Percentiles rank a stretch among this genome's conserved stretches.
Conservation (phyloP, 2,797 vertebrate species). For the Linurgus olivaceus region DNA sequence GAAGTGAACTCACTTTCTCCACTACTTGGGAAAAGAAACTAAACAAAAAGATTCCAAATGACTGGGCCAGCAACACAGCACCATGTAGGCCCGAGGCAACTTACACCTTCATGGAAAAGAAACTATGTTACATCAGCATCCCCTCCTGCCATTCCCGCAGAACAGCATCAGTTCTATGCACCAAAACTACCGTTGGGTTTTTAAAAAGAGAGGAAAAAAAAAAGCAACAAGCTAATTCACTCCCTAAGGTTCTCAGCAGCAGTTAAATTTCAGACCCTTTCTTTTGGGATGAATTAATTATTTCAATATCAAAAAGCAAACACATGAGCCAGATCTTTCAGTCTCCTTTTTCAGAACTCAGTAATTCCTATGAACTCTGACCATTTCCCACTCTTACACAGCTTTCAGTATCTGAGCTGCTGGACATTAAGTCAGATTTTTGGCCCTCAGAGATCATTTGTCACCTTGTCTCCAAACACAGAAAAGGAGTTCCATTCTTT, state of each 20-base stretch:
- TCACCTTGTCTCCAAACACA: background rate
- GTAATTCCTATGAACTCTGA: background rate
- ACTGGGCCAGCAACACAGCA: background rate
- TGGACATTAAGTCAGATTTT: background rate
- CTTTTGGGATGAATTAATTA: background rate
- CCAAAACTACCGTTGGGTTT: background rate
- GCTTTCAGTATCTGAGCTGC: background rate
- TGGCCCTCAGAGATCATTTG: background rate
- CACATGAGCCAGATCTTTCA: background rate
- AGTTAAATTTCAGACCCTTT: background rate
- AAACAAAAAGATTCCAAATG: background rate
- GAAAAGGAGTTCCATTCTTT: background rate
- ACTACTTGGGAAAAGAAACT: background rate
- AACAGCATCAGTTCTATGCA: background rate
- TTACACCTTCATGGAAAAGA: background rate
- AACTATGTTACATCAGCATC: background rate
- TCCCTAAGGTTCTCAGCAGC: background rate
- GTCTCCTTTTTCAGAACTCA: background rate
- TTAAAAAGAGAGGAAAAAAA: background rate
- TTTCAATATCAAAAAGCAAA: background rate
- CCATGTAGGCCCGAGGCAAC: background rate
- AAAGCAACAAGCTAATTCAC: too few relatives aligned
- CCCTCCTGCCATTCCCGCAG: background rate
- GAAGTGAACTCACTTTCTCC: background rate
- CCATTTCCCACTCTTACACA: background rate